Evolutionary conservation across 2,888 invertebrate genomes (phyloP).

Genomic region (Autographa gamma): DNA sequence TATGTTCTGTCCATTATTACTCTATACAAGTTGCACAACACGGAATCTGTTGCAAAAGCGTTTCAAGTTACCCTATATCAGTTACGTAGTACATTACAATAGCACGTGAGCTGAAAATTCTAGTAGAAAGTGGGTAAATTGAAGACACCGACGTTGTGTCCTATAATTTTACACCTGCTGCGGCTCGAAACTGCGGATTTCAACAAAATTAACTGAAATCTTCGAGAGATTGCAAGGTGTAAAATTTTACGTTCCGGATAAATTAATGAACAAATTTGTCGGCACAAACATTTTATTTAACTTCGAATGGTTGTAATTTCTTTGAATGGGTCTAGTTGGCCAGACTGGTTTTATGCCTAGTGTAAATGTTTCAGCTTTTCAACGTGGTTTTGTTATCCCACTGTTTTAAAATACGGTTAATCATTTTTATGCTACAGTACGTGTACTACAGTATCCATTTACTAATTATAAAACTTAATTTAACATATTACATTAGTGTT

Average conservation of each 20-base stretch:
- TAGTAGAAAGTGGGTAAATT: slow-evolving; percentile 69
- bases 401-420: not conserved
- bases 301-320: slow-evolving; percentile 54
- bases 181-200: slow-evolving; percentile 65
- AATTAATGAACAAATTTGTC: slow-evolving; percentile 70
- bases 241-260: slow-evolving; percentile 70
- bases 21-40: slow-evolving; percentile 34
- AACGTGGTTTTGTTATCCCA: no score
- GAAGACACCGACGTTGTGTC: slow-evolving; percentile 71
- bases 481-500: not conserved
- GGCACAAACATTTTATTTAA: slow-evolving; percentile 66
- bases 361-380: not conserved
- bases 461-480: not conserved
- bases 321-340: not conserved
- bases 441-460: not conserved
- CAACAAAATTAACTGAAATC: slow-evolving; percentile 74
- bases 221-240: slow-evolving; percentile 66
- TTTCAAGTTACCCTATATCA: slow-evolving; percentile 70
- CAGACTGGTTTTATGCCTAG: not conserved
- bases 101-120: slow-evolving; percentile 75
- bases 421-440: not conserved
- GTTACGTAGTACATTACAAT: slow-evolving; percentile 71
- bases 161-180: slow-evolving; percentile 75
- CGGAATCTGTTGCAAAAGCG: slow-evolving; percentile 60
- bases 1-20: slow-evolving; percentile 44